Evolutionary conservation across 1,140 invertebrate species (phyloP).

Genomic region (Mactra quadrangularis): DNA sequence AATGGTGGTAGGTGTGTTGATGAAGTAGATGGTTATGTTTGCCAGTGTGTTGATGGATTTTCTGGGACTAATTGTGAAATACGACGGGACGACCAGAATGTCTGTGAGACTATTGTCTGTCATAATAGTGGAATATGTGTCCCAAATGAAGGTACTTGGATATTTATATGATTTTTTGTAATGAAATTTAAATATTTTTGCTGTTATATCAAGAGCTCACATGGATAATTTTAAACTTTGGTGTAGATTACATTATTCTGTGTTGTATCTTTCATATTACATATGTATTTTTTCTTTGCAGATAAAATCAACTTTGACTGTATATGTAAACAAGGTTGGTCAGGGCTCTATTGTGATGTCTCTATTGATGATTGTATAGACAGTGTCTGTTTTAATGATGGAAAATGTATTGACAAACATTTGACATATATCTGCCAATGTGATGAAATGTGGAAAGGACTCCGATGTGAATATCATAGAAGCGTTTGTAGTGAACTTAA

Average conservation of each 20-base stretch:
- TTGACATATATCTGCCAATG: slow-evolving; percentile 68
- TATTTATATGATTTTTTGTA: background rate
- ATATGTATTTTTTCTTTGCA: background rate
- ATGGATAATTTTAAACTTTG: too few species aligned
- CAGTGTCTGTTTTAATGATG: slow-evolving; percentile 66
- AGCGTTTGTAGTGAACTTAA: slow-evolving; percentile 11
- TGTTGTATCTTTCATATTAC: too few species aligned
- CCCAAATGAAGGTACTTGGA: slow-evolving; percentile 24
- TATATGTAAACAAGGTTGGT: slow-evolving; percentile 74
- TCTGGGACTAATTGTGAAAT: slow-evolving; percentile 70
- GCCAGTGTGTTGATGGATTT: slow-evolving; percentile 67
- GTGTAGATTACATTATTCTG: too few species aligned
- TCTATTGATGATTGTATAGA: slow-evolving; percentile 77
- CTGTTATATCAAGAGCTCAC: too few species aligned
- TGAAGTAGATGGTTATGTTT: slow-evolving; percentile 62
- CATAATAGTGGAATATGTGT: slow-evolving; percentile 62
- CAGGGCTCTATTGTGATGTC: slow-evolving; percentile 77
- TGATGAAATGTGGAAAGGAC: slow-evolving; percentile 51
- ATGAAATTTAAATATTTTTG: too few species aligned
- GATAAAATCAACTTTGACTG: slow-evolving; percentile 62
- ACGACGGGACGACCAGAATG: slow-evolving; percentile 2
- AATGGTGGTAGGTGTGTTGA: slow-evolving; percentile 69
- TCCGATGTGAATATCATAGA: slow-evolving; percentile 62
- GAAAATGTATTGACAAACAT: slow-evolving; percentile 68
- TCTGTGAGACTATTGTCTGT: slow-evolving; percentile 62